Conservation (phyloP, 2,113 vertebrate species). For the Poecile atricapillus region DNA sequence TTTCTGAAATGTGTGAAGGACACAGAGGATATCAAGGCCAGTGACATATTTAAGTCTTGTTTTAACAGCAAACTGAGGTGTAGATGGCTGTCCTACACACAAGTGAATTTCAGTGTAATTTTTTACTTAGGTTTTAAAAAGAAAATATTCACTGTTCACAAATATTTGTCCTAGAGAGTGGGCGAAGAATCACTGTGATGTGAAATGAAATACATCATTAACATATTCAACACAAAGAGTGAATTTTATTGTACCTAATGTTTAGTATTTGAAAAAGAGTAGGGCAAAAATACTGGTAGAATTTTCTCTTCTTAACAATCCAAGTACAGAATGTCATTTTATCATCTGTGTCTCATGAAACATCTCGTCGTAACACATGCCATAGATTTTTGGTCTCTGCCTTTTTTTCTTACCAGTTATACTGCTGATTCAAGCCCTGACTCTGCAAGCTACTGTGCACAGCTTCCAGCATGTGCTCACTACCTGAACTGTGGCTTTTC, state of each 20-base stretch:
- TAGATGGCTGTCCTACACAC: not conserved
- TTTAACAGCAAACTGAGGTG: not conserved
- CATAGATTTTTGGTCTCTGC: not conserved
- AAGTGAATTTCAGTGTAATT: not conserved
- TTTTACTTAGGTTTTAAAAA: not conserved
- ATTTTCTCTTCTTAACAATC: not conserved
- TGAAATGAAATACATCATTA: not conserved
- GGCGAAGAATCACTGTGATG: not conserved
- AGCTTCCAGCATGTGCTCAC: not conserved
- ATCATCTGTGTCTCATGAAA: not conserved
- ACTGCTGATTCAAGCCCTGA: not conserved
- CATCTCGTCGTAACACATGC: not conserved
- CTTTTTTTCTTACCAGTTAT: not conserved
- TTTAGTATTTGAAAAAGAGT: not conserved
- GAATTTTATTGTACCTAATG: not conserved
- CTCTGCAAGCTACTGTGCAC: not conserved
- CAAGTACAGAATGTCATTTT: not conserved
- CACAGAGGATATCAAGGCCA: not conserved
- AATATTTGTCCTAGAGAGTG: not conserved
- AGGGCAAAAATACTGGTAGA: not conserved
- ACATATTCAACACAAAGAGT: not conserved
- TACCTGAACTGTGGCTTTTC: not conserved
- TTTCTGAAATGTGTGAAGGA: not conserved
- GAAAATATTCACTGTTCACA: not conserved
- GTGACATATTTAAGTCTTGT: not conserved